Evolutionary conservation across 2,113 vertebrate genomes (phyloP).

Genomic region (Phycodurus eques): DNA sequence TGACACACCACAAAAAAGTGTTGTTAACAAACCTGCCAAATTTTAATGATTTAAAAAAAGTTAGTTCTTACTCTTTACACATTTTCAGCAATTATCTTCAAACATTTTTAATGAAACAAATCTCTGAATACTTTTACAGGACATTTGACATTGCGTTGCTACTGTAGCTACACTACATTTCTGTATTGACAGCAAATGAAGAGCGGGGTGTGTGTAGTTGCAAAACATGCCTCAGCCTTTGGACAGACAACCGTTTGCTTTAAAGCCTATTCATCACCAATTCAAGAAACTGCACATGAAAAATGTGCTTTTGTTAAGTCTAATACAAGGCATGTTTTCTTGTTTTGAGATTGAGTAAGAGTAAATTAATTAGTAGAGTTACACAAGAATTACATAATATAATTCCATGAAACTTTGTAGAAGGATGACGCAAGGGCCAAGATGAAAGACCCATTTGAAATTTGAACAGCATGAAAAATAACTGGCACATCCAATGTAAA

Average conservation of each 20-base stretch:
- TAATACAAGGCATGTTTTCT: neutral
- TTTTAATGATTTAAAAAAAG: no score
- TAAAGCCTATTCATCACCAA: neutral
- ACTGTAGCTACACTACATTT: no score
- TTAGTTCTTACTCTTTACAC: no score
- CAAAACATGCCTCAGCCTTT: neutral
- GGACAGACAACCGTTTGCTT: neutral
- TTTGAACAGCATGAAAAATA: neutral
- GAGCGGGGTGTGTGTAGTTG: neutral
- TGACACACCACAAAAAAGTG: no score
- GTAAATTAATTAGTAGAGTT: neutral
- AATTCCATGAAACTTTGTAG: neutral
- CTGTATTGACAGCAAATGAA: neutral
- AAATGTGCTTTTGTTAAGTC: neutral
- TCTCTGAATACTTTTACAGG: neutral
- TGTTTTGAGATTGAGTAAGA: neutral
- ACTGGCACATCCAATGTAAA: neutral
- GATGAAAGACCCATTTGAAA: neutral
- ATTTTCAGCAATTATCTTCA: no score
- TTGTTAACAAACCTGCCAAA: no score
- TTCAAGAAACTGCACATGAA: neutral
- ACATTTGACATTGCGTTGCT: no score
- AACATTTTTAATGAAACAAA: neutral
- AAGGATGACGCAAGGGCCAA: neutral
- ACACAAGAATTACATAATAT: neutral